Evolutionary conservation across 2,113 vertebrate species (phyloP), one percentile per base, ranked within the genome.

Genomic region (Charina bottae): DNA sequence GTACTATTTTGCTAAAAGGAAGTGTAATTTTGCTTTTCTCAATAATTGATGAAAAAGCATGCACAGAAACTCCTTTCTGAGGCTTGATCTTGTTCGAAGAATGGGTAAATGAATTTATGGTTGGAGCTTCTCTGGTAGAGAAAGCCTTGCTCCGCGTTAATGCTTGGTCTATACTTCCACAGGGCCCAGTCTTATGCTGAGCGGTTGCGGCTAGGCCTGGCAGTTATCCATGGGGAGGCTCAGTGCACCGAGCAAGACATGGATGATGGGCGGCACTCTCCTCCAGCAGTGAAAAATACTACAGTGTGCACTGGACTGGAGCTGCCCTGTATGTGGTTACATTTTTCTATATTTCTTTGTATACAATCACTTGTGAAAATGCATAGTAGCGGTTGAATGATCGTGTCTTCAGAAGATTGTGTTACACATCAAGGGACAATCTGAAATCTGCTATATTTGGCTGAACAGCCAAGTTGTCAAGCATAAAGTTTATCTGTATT

Each of bases 181-280:
- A 99, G 99, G 96, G 99, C 99, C 93, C 99, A 99, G 96, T 99
- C 99, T 0, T 99, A 99, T 0, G 99, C 99, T 0, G 99, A 99
- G 94, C 97, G 99, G 0, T 97, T 99, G 87, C 98, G 99, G 17
- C 97, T 99, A 94, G 99, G 99, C 4, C 96, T 99, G 87, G 99
- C 99, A 1, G 99, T 99, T 90, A 99, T 99, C 96, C 99, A 99
- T 0, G 99, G 99, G 0, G 99, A 99, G 95, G 98, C 99, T 4
- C 99, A 99, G 97, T 99, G 98, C 37, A 97, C 99, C 0, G 99
- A 99, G 97, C 99, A 98, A 1, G 99, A 99, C 97, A 99, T 99
- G 99, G 99, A 98, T 0, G 99, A 99, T 0, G 99, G 99, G 0
- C 97, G 99, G 1, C 99, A 99, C 95, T 99, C 99, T 26, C 99